Evolutionary conservation across 2,888 invertebrate genomes (phyloP).

Genomic region (Drosophila pseudotalamancana): DNA sequence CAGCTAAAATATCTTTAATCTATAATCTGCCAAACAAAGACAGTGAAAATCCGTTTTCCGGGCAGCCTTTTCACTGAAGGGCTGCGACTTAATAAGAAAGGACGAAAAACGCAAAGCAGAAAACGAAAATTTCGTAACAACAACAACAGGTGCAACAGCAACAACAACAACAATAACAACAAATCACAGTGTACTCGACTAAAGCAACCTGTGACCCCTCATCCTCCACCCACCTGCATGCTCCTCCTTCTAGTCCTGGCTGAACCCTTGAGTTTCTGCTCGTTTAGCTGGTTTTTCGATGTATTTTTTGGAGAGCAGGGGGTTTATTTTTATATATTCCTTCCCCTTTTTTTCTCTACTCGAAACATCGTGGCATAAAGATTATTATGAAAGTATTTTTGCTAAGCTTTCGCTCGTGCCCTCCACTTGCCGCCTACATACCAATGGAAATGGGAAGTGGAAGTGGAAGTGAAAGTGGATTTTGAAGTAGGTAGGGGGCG

Average conservation of each 20-base stretch:
- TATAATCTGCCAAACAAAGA: constrained; percentile 20
- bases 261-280: constrained; percentile 55
- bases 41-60: constrained; percentile 19
- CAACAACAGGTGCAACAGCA: constrained; percentile 9
- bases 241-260: constrained; percentile 16
- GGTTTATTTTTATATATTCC: constrained; percentile 1
- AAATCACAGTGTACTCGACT: constrained; percentile 47
- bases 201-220: constrained; percentile 25
- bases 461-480: no score
- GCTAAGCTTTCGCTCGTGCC: constrained; percentile 56
- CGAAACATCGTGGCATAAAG: constrained; percentile 66
- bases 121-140: constrained; percentile 20
- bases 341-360: constrained; percentile 26
- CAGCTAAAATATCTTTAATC: constrained; percentile 13
- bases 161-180: constrained; percentile 17
- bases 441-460: neutral
- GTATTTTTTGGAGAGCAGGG: constrained; percentile 3
- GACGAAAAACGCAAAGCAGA: neutral
- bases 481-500: no score
- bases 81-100: constrained; percentile 38
- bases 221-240: neutral
- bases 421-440: constrained; percentile 18
- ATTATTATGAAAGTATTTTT: constrained; percentile 74
- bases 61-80: constrained; percentile 3
- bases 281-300: constrained; percentile 41